phyloP scores from a whole-genome alignment of 2,888 invertebrate genomes.

The Philereme transversata region DNA sequence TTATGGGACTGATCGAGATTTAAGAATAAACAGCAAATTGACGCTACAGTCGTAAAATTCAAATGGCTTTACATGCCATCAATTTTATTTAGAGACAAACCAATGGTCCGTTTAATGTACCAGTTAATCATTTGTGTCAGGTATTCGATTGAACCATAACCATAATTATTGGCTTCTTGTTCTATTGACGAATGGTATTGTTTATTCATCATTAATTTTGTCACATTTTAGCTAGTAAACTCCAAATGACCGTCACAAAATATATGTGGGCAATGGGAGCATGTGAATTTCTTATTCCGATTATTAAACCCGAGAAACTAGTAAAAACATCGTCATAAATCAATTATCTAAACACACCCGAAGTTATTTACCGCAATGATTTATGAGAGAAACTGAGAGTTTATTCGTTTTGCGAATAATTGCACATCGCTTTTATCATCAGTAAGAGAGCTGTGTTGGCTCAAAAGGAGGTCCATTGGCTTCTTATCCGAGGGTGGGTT shows the following conservation, averaged over 20 bases:
- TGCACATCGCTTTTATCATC: conserved; percentile 46
- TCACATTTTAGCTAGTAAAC: conserved; percentile 16
- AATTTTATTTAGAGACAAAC: conserved; percentile 31
- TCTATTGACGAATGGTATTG: conserved; percentile 31
- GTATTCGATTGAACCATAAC: conserved; percentile 33
- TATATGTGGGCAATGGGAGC: conserved; percentile 37
- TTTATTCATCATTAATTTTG: conserved; percentile 32
- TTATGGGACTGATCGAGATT: no score
- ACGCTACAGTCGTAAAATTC: conserved; percentile 19
- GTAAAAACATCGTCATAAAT: conserved; percentile 72
- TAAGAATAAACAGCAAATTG: conserved; percentile 16
- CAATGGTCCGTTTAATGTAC: conserved; percentile 33
- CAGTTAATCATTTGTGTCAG: conserved; percentile 33
- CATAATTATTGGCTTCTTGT: conserved; percentile 37
- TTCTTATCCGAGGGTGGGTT: no score
- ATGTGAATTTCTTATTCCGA: conserved; percentile 53
- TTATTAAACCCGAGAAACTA: conserved; percentile 64
- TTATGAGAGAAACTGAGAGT: conserved; percentile 61
- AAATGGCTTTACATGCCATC: conserved; percentile 26
- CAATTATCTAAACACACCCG: conserved; percentile 65
- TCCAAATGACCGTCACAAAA: conserved; percentile 24
- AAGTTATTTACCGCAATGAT: conserved; percentile 69
- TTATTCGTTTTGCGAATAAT: conserved; percentile 46
- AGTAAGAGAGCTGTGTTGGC: no score
- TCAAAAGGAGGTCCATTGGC: no score